Percentiles rank a stretch among this genome's conserved stretches.
Evolutionary conservation across 2,888 invertebrate genomes (phyloP).

Genomic region (Polia nebulosa): DNA sequence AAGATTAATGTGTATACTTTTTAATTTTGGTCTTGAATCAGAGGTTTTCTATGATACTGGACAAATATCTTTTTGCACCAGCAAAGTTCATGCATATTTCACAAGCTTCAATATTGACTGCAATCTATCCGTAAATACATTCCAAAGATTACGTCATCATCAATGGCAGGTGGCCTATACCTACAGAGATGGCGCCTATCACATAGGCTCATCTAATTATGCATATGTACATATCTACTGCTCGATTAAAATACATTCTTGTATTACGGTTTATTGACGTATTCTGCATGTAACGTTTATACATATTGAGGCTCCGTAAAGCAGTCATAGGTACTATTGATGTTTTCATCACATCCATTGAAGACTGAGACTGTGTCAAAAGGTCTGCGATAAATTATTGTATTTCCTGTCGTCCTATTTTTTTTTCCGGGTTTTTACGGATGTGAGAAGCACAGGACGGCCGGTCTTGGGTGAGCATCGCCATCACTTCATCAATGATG

Average conservation of each 20-base stretch:
- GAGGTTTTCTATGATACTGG: not conserved
- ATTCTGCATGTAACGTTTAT: slow-evolving; percentile 2
- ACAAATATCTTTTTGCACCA: slow-evolving; percentile 2
- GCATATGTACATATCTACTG: not conserved
- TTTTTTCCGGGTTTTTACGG: too few relatives aligned
- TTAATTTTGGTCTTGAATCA: too few relatives aligned
- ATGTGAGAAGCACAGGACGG: too few relatives aligned
- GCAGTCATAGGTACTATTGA: not conserved
- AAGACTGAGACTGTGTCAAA: too few relatives aligned
- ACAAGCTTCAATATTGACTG: slow-evolving; percentile 7
- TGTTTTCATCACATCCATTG: not conserved
- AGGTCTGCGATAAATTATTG: too few relatives aligned
- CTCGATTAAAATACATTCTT: slow-evolving; percentile 3
- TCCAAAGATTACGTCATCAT: slow-evolving; percentile 40
- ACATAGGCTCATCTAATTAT: slow-evolving; percentile 25
- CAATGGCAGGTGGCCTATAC: slow-evolving; percentile 7
- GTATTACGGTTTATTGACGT: slow-evolving; percentile 8
- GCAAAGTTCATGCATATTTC: slow-evolving; percentile 15
- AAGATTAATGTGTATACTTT: too few relatives aligned
- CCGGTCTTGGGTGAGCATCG: too few relatives aligned
- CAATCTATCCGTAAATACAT: slow-evolving; percentile 16
- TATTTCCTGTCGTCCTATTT: too few relatives aligned
- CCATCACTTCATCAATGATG: too few relatives aligned
- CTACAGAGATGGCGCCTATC: slow-evolving; percentile 25
- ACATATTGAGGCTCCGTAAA: not conserved